These are phyloP conservation scores for Phortica variegata DNA, from an alignment of 1,140 invertebrate species.

Conservation along the genomic window DNA sequence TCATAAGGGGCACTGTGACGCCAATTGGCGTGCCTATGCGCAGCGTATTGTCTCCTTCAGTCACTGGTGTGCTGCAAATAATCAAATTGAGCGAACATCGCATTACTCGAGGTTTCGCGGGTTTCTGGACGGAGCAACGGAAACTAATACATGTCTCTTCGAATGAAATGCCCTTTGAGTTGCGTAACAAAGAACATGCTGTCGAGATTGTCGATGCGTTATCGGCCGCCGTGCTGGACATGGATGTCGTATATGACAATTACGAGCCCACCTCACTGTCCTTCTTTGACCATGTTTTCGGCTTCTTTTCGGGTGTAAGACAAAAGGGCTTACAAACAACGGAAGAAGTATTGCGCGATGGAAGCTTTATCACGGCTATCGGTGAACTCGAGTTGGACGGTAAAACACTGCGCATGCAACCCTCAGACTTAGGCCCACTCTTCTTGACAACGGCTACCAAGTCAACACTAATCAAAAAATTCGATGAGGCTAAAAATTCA, in stretches of 20 bases:
- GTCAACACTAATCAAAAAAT: conserved; percentile 66
- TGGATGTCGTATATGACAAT: conserved; percentile 74
- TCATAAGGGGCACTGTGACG: conserved; percentile 70
- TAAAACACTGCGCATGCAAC: conserved; percentile 65
- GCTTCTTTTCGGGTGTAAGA: conserved; percentile 72
- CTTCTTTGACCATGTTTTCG: conserved; percentile 76
- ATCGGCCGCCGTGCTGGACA: conserved; percentile 71
- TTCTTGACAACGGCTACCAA: conserved; percentile 72
- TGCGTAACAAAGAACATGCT: conserved; percentile 63
- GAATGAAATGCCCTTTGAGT: conserved; percentile 73
- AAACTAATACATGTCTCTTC: conserved; percentile 71
- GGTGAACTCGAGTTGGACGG: conserved; percentile 68
- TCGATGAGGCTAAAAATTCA: conserved; percentile 65
- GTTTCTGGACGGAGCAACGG: conserved; percentile 78
- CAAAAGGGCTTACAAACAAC: conserved; percentile 76
- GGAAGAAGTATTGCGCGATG: conserved; percentile 75
- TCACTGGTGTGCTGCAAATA: conserved; percentile 72
- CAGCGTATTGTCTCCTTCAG: conserved; percentile 67
- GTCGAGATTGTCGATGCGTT: conserved; percentile 74
- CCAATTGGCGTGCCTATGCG: conserved; percentile 71
- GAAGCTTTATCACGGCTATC: conserved; percentile 73
- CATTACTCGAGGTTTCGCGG: conserved; percentile 70
- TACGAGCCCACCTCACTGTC: conserved; percentile 72
- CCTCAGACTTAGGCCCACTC: conserved; percentile 69
- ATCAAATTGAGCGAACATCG: conserved; percentile 68